Conservation (phyloP, 1,140 invertebrate species). For the Chironomus striatipennis region DNA sequence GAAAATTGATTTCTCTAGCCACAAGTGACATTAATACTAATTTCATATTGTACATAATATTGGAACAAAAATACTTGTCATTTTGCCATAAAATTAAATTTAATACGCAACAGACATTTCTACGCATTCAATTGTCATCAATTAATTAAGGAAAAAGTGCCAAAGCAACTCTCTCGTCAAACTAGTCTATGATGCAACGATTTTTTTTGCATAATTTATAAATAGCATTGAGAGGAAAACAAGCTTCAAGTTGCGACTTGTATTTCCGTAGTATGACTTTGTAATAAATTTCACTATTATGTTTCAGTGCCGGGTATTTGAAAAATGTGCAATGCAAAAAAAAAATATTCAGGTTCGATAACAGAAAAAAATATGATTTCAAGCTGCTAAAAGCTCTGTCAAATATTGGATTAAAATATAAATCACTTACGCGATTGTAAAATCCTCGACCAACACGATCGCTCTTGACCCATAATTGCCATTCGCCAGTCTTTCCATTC, state of each 20-base stretch:
- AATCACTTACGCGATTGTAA: constrained; percentile 64
- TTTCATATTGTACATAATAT: too few relatives aligned
- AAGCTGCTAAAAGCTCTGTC: background rate
- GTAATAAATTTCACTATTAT: background rate
- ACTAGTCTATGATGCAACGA: background rate
- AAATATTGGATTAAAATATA: background rate
- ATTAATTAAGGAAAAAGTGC: background rate
- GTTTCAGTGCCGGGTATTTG: background rate
- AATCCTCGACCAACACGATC: constrained; percentile 73
- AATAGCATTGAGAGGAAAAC: background rate
- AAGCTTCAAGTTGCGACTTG: background rate
- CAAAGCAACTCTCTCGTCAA: too few relatives aligned
- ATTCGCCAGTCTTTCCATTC: constrained; percentile 77
- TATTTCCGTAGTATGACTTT: background rate
- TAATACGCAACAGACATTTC: too few relatives aligned
- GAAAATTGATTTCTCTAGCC: too few relatives aligned
- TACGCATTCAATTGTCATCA: background rate
- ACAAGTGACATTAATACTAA: too few relatives aligned
- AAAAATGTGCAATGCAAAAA: too few relatives aligned
- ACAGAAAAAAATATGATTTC: background rate
- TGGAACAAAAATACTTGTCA: too few relatives aligned
- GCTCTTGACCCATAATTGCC: constrained; percentile 77
- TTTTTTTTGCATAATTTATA: background rate
- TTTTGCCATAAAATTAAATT: too few relatives aligned
- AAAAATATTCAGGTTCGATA: too few relatives aligned